Base-by-base conservation (phyloP, 2,797 vertebrate species). In the Gymnodraco acuticeps region DNA sequence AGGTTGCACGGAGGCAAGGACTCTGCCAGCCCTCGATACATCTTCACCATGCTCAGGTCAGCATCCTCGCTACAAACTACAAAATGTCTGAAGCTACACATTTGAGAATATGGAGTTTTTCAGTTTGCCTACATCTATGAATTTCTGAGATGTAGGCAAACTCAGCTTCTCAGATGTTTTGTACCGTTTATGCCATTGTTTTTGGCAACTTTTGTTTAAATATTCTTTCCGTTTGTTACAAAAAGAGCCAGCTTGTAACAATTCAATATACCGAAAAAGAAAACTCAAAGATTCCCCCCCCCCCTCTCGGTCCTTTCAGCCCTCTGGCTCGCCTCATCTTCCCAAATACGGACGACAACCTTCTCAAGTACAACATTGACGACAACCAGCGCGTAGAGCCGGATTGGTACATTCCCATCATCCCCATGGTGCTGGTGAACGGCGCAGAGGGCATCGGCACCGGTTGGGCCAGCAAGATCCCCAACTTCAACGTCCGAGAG, bases 41-140 rank as follows among this genome's bases (percentile, higher is more conserved):
- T 99, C 93, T 99, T 99, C 85, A 99, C 98, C 69, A 98, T 99
- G 98, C 98, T 99, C 79, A 99, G 98, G 98, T 99, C 54, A 86
- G 93, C 78, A 31, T 5, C 12, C n/a, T 41, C 8, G 15, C 50
- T 14, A 15, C 10, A 38, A 17, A 20, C 10, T 5, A 10, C 11
- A 11, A 33, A 11, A 33, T 13, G 5, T 63, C n/a, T n/a, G n/a
- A n/a, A n/a, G n/a, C n/a, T n/a, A n/a, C n/a, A n/a, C 5, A 3
- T 64, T 31, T 55, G 5, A 17, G 15, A 38, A 19, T 27, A 9
- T 33, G 10, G 5, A 16, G 3, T 41, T 38, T 38, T 7, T 38
- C 6, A 38, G 33, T 9, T 38, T 9, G 8, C 33, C 33, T 38
- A 7, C 8, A 38, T 38, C 33, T 38, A 9, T 7, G 33, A 38